These are phyloP conservation scores for Syngnathoides biaculeatus DNA, from an alignment of 2,113 vertebrate genomes.

Conservation along the genomic window DNA sequence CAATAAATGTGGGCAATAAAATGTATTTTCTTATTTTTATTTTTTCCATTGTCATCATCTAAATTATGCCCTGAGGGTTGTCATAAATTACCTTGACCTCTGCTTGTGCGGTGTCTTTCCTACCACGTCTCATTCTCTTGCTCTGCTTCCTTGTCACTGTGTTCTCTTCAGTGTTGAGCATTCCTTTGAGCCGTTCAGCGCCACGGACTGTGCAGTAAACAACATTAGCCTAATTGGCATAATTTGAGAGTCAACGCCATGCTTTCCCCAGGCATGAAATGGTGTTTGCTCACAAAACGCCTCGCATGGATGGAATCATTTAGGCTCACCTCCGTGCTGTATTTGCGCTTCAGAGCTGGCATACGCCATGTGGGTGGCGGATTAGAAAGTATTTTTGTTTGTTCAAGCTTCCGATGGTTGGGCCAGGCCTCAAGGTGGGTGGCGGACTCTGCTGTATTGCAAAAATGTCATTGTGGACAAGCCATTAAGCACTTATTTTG, in stretches of 20 bases:
- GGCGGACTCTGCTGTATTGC: slow-evolving; percentile 7
- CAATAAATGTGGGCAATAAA: not conserved
- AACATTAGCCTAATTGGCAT: slow-evolving; percentile 44
- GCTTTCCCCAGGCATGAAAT: slow-evolving; percentile 47
- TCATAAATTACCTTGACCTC: slow-evolving; percentile 11
- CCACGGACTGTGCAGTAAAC: slow-evolving; percentile 28
- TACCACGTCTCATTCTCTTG: not conserved
- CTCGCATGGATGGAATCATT: slow-evolving; percentile 34
- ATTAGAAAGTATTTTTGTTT: slow-evolving; percentile 22
- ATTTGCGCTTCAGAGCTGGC: slow-evolving; percentile 21
- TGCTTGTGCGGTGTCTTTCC: slow-evolving; percentile 1
- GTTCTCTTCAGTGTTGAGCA: slow-evolving; percentile 24
- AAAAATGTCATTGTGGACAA: slow-evolving; percentile 11
- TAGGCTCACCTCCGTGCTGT: slow-evolving; percentile 15
- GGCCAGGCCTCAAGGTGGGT: not conserved
- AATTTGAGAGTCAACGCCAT: slow-evolving; percentile 37
- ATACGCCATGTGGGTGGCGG: slow-evolving; percentile 2
- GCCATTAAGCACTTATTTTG: slow-evolving; percentile 9
- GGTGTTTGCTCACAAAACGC: slow-evolving; percentile 25
- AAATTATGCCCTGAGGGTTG: not conserved
- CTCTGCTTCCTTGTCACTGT: slow-evolving; percentile 16
- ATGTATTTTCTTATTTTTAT: not conserved
- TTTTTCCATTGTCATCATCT: not conserved
- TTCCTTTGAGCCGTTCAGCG: slow-evolving; percentile 25
- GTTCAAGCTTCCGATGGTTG: slow-evolving; percentile 7